Evolutionary conservation across 2,113 vertebrate genomes (phyloP), one percentile per base, ranked within the genome.

Genomic region (Pleuronectes platessa): DNA sequence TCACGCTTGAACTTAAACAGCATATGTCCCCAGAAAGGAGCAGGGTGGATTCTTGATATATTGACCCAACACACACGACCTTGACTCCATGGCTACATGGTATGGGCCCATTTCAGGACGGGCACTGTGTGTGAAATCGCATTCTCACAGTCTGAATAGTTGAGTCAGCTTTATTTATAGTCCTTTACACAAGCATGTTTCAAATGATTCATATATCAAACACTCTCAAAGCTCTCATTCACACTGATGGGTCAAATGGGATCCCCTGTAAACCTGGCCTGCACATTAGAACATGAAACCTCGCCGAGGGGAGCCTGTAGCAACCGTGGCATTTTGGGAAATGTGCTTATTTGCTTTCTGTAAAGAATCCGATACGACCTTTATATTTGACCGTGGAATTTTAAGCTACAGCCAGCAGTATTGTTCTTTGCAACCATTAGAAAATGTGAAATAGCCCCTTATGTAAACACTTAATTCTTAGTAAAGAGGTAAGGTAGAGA

Each of bases 131-230:
- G 60, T 27, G 62, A 23, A 68, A 73, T 75, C 21, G 20, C 53
- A 60, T 40, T 74, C 68, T 81, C 15, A 15, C 51, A 71, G 59
- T 69, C 55, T 56, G 37, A 76, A 78, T 73, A 3, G 18, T 72
- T 42, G 61, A 77, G 61, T 74, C 58, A 54, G 61, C 61, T 76
- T 86, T 87, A 87, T 89, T 89, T 88, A 88, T 85, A 82, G 69
- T 47, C 56, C 68, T 56, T 75, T 26, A 77, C 68, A 80, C 71
- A 53, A 53, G 51, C 62, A 61, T 69, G 76, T 83, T 86, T 88
- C 55, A 79, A 74, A 49, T 47, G 79, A 78, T 86, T 84, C 83
- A 81, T 79, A 80, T 84, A 89, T 88, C 83, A 88, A 86, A 70
- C 26, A 53, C 42, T 60, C 51, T 70, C 13, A 5, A 1, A 61